These are phyloP conservation scores for Tympanuchus pallidicinctus DNA, from an alignment of 2,113 vertebrate genomes.

Conservation along the genomic window DNA sequence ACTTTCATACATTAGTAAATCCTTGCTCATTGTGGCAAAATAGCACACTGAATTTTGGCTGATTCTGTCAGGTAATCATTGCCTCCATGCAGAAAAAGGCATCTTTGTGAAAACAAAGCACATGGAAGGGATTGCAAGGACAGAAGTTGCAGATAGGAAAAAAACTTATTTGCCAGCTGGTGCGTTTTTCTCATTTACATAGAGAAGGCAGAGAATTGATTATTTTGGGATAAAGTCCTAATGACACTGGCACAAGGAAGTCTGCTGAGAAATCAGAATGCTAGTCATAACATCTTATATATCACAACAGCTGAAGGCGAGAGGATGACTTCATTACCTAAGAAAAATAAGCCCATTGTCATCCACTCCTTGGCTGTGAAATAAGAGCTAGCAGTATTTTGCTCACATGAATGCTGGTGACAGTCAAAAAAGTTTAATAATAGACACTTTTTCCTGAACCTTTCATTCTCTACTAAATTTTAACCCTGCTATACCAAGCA, in stretches of 20 bases:
- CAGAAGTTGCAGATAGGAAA: neutral
- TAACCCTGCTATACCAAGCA: neutral
- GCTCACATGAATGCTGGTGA: neutral
- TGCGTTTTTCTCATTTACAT: neutral
- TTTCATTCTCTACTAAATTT: neutral
- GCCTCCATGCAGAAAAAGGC: neutral
- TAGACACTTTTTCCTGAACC: neutral
- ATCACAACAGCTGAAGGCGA: neutral
- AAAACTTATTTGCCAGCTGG: accelerated
- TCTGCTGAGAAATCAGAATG: neutral
- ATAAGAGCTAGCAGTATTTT: neutral
- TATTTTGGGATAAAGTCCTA: neutral
- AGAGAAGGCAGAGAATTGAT: neutral
- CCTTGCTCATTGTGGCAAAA: neutral
- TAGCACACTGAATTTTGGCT: neutral
- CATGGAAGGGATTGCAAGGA: neutral
- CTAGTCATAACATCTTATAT: neutral
- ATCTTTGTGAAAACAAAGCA: neutral
- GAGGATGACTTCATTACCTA: neutral
- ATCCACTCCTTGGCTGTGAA: neutral
- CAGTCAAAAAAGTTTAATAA: neutral
- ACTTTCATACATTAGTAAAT: neutral
- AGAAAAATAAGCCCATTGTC: neutral
- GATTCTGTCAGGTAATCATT: neutral
- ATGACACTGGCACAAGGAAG: neutral